These are phyloP conservation scores for Calliphora vicina DNA, from an alignment of 1,140 invertebrate genomes.

Conservation along the genomic window DNA sequence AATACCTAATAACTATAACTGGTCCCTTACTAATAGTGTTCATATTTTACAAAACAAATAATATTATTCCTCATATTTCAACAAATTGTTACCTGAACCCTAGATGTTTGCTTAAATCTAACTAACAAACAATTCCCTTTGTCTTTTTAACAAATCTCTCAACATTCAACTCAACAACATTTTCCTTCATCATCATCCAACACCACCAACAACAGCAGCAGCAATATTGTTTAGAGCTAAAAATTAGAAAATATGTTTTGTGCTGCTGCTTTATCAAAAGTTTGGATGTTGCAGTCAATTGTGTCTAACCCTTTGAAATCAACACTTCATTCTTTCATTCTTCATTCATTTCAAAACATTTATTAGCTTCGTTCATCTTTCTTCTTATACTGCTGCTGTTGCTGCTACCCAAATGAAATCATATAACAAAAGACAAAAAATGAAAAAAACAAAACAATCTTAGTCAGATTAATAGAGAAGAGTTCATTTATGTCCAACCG, in stretches of 20 bases:
- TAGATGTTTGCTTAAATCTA: too few relatives aligned
- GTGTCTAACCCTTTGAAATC: background rate
- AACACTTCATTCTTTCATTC: background rate
- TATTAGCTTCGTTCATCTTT: background rate
- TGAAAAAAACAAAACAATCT: background rate
- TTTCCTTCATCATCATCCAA: background rate
- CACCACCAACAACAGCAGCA: background rate
- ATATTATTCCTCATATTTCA: background rate
- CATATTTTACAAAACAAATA: too few relatives aligned
- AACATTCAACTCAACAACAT: background rate
- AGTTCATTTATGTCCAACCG: background rate
- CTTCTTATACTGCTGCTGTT: background rate
- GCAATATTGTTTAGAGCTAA: background rate
- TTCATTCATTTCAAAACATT: constrained; percentile 1
- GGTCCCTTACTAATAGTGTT: too few relatives aligned
- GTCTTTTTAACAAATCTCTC: background rate
- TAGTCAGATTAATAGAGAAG: background rate
- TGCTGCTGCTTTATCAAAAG: background rate
- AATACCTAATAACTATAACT: too few relatives aligned
- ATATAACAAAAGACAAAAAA: background rate
- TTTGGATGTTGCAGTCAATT: background rate
- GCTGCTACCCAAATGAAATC: background rate
- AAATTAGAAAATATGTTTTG: background rate
- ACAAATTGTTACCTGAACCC: background rate
- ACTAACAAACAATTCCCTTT: too few relatives aligned